A percentile compares a stretch with the other conserved stretches of the same genome.
Evolutionary conservation across 2,113 vertebrate genomes (phyloP).

Genomic region (Corythaixoides concolor): DNA sequence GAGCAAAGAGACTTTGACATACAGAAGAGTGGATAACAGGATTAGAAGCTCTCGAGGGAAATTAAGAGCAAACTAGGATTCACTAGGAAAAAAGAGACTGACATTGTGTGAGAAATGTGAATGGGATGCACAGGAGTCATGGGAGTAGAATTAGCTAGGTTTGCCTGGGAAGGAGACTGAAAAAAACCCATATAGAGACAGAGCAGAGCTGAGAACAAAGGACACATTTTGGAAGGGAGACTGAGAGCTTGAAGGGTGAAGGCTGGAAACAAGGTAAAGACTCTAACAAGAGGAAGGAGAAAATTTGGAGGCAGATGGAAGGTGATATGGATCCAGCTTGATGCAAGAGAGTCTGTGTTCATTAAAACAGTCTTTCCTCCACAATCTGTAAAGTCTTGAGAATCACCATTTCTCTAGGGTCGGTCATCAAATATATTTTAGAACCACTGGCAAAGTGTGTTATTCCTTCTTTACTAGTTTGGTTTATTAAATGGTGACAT

Average conservation of each 20-base stretch:
- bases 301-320: not conserved
- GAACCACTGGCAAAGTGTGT: not conserved
- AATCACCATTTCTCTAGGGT: not conserved
- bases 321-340: not conserved
- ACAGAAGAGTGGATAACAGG: slow-evolving; percentile 41
- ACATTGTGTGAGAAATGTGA: slow-evolving; percentile 46
- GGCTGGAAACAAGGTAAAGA: not conserved
- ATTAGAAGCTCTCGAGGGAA: slow-evolving; percentile 49
- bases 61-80: slow-evolving; percentile 31
- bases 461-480: not conserved
- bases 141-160: slow-evolving; percentile 44
- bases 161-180: slow-evolving; percentile 35
- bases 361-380: not conserved
- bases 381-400: not conserved
- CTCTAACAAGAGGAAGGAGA: not conserved
- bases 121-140: slow-evolving; percentile 28
- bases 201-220: slow-evolving; percentile 11
- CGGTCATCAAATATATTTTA: not conserved
- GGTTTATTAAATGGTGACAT: not conserved
- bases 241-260: not conserved
- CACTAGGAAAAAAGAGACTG: slow-evolving; percentile 17
- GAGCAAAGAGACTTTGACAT: slow-evolving; percentile 12
- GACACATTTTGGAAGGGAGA: not conserved
- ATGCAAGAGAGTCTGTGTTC: not conserved
- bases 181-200: not conserved